These are phyloP conservation scores for Andrena flavipes DNA, from an alignment of 2,888 invertebrate species.

Conservation along the genomic window DNA sequence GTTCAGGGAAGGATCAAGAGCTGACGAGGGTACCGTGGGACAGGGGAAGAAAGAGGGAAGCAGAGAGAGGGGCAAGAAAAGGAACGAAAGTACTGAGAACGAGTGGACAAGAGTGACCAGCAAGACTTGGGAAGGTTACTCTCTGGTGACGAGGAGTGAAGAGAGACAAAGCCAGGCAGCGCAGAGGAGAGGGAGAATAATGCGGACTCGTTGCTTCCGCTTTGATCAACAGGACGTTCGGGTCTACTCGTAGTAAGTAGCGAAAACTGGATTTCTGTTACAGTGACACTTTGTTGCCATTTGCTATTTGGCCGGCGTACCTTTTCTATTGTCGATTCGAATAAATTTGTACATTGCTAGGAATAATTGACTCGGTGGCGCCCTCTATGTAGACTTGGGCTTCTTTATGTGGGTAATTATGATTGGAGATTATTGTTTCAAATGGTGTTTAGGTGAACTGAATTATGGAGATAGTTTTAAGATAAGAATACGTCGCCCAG, in stretches of 20 bases:
- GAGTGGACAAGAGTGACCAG: conserved; percentile 54
- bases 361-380: too few species aligned
- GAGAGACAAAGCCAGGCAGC: conserved; percentile 5
- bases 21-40: not conserved
- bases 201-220: conserved; percentile 71
- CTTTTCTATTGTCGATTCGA: too few species aligned
- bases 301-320: too few species aligned
- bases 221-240: conserved; percentile 66
- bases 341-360: too few species aligned
- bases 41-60: conserved; percentile 9
- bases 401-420: too few species aligned
- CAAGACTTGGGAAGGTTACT: conserved; percentile 48
- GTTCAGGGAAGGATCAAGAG: not conserved
- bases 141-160: conserved; percentile 22
- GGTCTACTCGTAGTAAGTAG: conserved; percentile 75
- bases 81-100: conserved; percentile 38
- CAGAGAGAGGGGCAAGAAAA: conserved; percentile 27
- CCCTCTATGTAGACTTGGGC: too few species aligned
- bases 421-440: too few species aligned
- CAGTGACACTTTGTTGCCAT: not conserved
- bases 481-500: too few species aligned
- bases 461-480: too few species aligned
- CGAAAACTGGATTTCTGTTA: conserved; percentile 17
- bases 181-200: conserved; percentile 65
- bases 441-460: too few species aligned